Evolutionary conservation across 2,888 invertebrate genomes (phyloP).

Genomic region (Nycteola revayana): DNA sequence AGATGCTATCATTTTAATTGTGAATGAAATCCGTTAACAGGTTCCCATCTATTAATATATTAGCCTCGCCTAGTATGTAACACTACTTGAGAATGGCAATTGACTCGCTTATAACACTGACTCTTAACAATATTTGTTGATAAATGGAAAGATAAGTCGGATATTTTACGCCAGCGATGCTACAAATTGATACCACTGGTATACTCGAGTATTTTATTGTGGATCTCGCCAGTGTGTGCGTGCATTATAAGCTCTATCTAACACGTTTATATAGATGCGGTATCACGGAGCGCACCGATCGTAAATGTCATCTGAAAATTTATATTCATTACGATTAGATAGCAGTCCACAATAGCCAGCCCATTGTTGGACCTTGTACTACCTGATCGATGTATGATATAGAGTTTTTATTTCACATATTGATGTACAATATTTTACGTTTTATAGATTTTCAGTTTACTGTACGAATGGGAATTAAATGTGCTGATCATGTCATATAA

Average conservation of each 20-base stretch:
- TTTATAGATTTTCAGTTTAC: constrained; percentile 48
- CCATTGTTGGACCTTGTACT: constrained; percentile 69
- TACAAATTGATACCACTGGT: constrained; percentile 61
- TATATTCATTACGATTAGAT: constrained; percentile 82
- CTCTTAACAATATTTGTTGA: constrained; percentile 51
- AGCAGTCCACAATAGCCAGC: constrained; percentile 68
- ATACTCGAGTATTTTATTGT: constrained; percentile 53
- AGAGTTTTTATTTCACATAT: constrained; percentile 66
- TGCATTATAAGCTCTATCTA: constrained; percentile 64
- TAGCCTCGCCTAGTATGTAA: constrained; percentile 2
- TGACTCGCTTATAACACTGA: constrained; percentile 34
- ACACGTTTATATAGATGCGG: constrained; percentile 70
- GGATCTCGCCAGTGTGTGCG: constrained; percentile 52
- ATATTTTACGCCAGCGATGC: constrained; percentile 57
- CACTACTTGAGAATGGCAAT: constrained; percentile 21
- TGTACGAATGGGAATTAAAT: constrained; percentile 50
- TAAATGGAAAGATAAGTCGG: constrained; percentile 56
- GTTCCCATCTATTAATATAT: not conserved
- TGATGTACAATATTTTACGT: constrained; percentile 37
- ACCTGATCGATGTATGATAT: constrained; percentile 77
- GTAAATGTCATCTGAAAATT: constrained; percentile 82
- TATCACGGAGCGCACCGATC: constrained; percentile 74
- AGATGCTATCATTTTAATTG: too few species aligned
- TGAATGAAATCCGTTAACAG: too few species aligned
- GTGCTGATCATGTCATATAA: constrained; percentile 48